These are phyloP conservation scores for Pterocles orientalis DNA, from an alignment of 2,113 vertebrate genomes.

Conservation along the genomic window DNA sequence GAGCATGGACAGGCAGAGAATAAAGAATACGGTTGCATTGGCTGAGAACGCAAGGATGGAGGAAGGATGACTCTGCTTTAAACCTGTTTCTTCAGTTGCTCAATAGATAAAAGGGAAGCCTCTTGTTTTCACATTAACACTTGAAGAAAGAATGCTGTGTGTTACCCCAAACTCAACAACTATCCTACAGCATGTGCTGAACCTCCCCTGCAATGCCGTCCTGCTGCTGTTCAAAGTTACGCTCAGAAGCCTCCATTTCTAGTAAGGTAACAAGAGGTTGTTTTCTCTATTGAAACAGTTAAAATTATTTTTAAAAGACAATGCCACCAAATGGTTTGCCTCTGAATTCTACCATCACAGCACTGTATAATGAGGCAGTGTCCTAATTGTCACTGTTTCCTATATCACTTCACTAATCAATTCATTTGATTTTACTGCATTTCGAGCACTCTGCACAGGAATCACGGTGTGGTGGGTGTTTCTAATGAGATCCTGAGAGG, in stretches of 20 bases:
- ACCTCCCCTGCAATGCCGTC: background rate
- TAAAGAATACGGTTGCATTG: background rate
- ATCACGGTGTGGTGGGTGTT: background rate
- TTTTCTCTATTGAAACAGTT: background rate
- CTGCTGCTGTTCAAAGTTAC: background rate
- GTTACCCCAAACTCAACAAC: background rate
- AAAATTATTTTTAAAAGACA: background rate
- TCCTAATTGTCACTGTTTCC: constrained; percentile 37
- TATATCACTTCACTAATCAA: constrained; percentile 30
- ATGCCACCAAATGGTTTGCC: background rate
- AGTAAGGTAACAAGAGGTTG: background rate
- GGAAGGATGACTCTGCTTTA: background rate
- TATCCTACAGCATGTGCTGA: background rate
- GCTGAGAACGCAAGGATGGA: background rate
- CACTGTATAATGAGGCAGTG: background rate
- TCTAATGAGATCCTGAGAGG: constrained; percentile 48
- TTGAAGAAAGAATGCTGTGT: background rate
- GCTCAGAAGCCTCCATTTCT: background rate
- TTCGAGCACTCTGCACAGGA: constrained; percentile 10
- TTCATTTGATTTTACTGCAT: constrained; percentile 2
- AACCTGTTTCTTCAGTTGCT: background rate
- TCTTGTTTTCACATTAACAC: background rate
- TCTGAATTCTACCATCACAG: background rate
- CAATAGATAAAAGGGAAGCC: background rate
- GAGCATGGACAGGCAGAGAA: background rate